Evolutionary conservation across 2,888 invertebrate species (phyloP), one percentile per base, ranked within the genome.

Genomic region (Drosophila cyrtoloma): DNA sequence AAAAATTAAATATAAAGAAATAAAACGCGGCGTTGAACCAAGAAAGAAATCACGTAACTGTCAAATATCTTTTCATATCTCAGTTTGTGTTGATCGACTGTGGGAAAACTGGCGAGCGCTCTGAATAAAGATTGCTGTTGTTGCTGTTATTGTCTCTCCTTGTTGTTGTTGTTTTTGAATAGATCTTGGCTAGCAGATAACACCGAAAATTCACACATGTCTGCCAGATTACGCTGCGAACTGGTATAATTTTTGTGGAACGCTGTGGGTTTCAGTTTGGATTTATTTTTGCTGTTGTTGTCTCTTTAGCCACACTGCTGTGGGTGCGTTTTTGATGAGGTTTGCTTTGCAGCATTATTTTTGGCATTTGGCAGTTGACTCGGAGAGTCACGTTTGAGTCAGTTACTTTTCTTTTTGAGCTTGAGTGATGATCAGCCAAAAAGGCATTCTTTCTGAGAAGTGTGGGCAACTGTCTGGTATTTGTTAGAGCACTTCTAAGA

Each of bases 11-110:
- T 61, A 10, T 33, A 59, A 50, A 39, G 33, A 77, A 51, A 81
- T 65, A 60, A 74, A 74, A 74, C 33, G 61, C 53, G 71, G 61
- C 60, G 53, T 33, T 51, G 63, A 67, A 51, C 69, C 81, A 70
- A 69, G 75, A 80, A 86, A 88, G 85, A 90, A 84, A 90, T 91
- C 91, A 91, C 91, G 91, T 91, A 91, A 87, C 89, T 89, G 91
- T 90, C 91, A 90, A 90, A 91, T 84, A 89, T 90, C 81, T 81
- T 82, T 81, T 81, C 89, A 86, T 90, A 86, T 89, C 84, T 78
- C 81, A 82, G 84, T 84, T 86, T 82, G 79, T 79, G 90, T 77
- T 91, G 91, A 90, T 91, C 83, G 81, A 91, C 82, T 86, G 90
- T 90, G 90, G 85, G 90, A 91, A 91, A 82, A 85, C 61, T 79